Percentiles rank a stretch among this genome's conserved stretches.
Evolutionary conservation across 2,113 vertebrate genomes (phyloP).

Genomic region (Ciconia maguari): DNA sequence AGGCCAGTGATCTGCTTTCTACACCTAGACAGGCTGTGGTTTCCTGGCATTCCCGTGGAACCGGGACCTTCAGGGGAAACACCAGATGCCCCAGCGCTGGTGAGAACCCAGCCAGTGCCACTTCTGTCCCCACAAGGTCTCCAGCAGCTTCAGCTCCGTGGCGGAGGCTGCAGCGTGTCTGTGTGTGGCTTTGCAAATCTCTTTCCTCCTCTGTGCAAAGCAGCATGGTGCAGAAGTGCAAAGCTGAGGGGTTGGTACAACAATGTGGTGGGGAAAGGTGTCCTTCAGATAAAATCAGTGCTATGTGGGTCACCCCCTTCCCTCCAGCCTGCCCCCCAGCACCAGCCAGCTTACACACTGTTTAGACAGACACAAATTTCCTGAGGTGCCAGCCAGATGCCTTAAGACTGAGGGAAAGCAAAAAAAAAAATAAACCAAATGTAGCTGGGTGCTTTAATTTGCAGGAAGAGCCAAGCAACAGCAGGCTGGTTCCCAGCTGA

Average conservation of each 20-base stretch:
- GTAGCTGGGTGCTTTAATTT: neutral
- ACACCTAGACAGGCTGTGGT: neutral
- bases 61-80: neutral
- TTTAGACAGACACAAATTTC: neutral
- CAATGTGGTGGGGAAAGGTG: neutral
- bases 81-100: neutral
- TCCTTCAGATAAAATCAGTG: neutral
- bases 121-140: neutral
- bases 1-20: neutral
- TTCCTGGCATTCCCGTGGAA: neutral
- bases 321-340: neutral
- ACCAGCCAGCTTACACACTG: neutral
- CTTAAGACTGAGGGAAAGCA: neutral
- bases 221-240: fast-evolving
- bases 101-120: neutral
- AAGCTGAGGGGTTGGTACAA: neutral
- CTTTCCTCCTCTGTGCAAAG: neutral
- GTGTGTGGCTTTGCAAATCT: neutral
- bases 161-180: neutral
- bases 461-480: neutral
- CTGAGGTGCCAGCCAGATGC: neutral
- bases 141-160: neutral
- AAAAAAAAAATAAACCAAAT: neutral
- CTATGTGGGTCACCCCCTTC: neutral
- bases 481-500: neutral